Evolutionary conservation across 1,140 invertebrate genomes (phyloP).

Genomic region (Drosophila prosaltans): DNA sequence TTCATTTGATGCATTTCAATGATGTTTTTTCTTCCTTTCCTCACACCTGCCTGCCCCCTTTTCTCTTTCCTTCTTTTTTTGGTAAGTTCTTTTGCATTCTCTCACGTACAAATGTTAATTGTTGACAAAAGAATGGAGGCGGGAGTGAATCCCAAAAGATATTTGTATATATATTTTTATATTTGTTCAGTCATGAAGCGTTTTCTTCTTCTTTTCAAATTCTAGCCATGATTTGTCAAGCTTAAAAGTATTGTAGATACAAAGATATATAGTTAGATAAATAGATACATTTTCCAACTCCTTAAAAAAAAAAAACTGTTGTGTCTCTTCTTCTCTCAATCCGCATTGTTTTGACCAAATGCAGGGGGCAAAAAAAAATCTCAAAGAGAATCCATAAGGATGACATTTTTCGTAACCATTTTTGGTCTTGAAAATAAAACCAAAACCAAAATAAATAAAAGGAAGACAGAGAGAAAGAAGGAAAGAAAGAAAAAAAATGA

Average conservation of each 20-base stretch:
- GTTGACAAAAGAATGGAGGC: constrained; percentile 5
- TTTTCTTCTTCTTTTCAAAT: neutral
- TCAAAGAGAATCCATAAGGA: constrained; percentile 9
- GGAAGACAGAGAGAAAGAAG: too few relatives aligned
- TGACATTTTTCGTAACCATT: constrained; percentile 64
- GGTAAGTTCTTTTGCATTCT: constrained; percentile 52
- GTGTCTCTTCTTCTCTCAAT: neutral
- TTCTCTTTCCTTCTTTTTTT: constrained; percentile 28
- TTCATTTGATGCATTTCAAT: constrained; percentile 72
- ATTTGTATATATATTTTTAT: constrained; percentile 48
- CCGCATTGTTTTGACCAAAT: constrained; percentile 10
- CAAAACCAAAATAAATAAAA: neutral
- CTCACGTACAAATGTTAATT: constrained; percentile 54
- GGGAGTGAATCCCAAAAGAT: constrained; percentile 8
- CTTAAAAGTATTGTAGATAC: neutral
- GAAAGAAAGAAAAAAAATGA: constrained; percentile 66
- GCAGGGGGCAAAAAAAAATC: neutral
- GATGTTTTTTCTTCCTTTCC: constrained; percentile 26
- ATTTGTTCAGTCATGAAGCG: constrained; percentile 46
- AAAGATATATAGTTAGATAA: neutral
- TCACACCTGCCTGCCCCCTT: constrained; percentile 22
- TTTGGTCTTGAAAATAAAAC: constrained; percentile 49
- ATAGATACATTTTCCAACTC: neutral
- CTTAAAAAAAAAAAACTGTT: neutral
- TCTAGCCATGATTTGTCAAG: constrained; percentile 8